Base-by-base conservation (phyloP, 2,113 vertebrate species). In the Misgurnus mizolepis region DNA sequence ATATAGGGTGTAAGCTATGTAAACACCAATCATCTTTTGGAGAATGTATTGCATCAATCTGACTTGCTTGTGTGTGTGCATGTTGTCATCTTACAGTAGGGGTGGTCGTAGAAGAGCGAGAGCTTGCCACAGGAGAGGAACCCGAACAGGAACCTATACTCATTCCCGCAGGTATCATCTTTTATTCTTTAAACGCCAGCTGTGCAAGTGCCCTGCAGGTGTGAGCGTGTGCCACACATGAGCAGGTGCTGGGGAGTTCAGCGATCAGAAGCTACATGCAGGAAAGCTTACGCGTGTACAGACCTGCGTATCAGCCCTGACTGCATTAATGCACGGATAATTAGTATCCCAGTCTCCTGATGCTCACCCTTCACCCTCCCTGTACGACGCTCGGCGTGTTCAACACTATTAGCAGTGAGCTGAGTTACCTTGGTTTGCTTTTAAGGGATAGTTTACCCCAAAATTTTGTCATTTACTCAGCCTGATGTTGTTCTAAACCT, bases 81-180 rank as follows among this genome's bases (percentile, higher is more conserved):
- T 58, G 27, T 55, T 53, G 14, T 76, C n/a, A 17, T 55, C 27
- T 11, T 76, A 40, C 87, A 95, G 94, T 88, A 66, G 90, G 90
- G 80, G 86, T 82, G 67, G 83, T 85, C 0, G 84, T 88, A 73
- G 91, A 91, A 81, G 90, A 93, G 76, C 90, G 61, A 58, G 92
- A 93, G 62, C 65, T 86, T 3, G 87, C 78, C 3, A 85, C 87
- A 27, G 90, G 39, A 75, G 91, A 93, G 70, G 90, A 92, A 76
- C 89, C 88, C 27, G 92, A 88, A 56, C 88, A 90, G 76, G 90
- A 87, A 12, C 89, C 80, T 4, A 89, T 90, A 41, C 90, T 90
- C 49, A 86, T 90, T 14, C 91, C 92, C 83, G 83, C 93, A 93
- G 95, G 95, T 95, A 82, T 14, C 72, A 73, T 43, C 65, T 56